These are phyloP conservation scores for Lepus timidus DNA, from an alignment of 2,113 vertebrate species.

Conservation along the genomic window DNA sequence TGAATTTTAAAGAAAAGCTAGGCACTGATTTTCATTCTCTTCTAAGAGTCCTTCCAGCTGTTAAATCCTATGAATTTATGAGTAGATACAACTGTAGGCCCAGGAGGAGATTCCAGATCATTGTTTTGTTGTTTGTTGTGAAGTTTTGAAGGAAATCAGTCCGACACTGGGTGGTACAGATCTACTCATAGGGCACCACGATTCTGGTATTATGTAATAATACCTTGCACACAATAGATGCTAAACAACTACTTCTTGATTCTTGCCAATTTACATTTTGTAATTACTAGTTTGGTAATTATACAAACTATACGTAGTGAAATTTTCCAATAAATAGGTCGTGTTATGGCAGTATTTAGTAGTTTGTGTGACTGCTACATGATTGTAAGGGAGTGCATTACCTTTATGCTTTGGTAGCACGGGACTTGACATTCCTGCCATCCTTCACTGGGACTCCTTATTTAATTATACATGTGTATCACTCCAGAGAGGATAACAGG, in stretches of 20 bases:
- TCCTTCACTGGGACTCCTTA: not conserved
- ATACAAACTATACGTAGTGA: not conserved
- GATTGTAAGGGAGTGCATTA: slow-evolving; percentile 25
- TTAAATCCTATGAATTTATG: slow-evolving; percentile 22
- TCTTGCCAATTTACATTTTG: slow-evolving; percentile 43
- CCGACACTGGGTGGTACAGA: not conserved
- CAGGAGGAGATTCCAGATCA: not conserved
- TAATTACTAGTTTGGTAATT: not conserved
- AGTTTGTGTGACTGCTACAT: not conserved
- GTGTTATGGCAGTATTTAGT: not conserved
- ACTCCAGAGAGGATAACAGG: not conserved
- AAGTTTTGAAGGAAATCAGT: not conserved
- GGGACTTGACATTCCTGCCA: not conserved
- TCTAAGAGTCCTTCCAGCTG: not conserved
- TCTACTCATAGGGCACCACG: not conserved
- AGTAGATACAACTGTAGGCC: not conserved
- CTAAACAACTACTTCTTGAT: slow-evolving; percentile 29
- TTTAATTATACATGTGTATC: not conserved
- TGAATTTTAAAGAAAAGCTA: not conserved
- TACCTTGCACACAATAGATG: not conserved
- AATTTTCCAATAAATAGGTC: slow-evolving; percentile 43
- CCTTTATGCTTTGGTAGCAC: not conserved
- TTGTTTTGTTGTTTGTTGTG: not conserved
- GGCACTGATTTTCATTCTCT: not conserved
- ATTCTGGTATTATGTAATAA: not conserved